Percentiles rank a stretch among this genome's conserved stretches.
These are phyloP conservation scores for Lucilia sericata DNA, from an alignment of 1,140 invertebrate species.

Conservation along the genomic window DNA sequence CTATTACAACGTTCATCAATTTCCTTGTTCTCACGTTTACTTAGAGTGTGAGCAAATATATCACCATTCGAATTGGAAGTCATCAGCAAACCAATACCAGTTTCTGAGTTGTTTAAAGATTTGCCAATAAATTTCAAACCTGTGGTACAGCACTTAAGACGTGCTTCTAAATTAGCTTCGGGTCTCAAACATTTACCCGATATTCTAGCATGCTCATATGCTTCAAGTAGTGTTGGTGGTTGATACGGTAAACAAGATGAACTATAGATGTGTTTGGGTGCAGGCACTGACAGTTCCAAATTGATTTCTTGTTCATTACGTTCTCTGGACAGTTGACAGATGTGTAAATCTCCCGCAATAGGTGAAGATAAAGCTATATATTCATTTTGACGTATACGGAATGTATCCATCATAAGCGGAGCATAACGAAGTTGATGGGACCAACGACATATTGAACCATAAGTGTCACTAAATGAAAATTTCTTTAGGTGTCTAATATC, in stretches of 20 bases:
- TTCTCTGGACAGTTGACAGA: constrained; percentile 44
- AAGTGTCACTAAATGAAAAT: constrained; percentile 16
- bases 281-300: background rate
- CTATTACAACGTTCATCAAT: background rate
- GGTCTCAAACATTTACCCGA: constrained; percentile 45
- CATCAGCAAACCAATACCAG: constrained; percentile 12
- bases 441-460: constrained; percentile 43
- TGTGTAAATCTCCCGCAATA: constrained; percentile 42
- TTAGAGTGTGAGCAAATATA: constrained; percentile 32
- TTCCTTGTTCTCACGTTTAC: background rate
- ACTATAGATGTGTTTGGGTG: constrained; percentile 32
- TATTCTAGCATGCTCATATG: constrained; percentile 38
- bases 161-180: constrained; percentile 37
- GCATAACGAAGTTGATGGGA: constrained; percentile 47
- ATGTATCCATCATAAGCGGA: constrained; percentile 45
- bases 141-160: constrained; percentile 45
- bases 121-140: constrained; percentile 41
- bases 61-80: constrained; percentile 47
- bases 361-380: constrained; percentile 47
- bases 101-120: background rate
- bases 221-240: constrained; percentile 43
- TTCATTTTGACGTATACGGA: constrained; percentile 28
- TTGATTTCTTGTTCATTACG: background rate
- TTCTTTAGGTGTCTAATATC: constrained; percentile 45
- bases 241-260: constrained; percentile 46